These are phyloP conservation scores for Miltochrista miniata DNA, from an alignment of 2,888 invertebrate genomes.

Conservation along the genomic window DNA sequence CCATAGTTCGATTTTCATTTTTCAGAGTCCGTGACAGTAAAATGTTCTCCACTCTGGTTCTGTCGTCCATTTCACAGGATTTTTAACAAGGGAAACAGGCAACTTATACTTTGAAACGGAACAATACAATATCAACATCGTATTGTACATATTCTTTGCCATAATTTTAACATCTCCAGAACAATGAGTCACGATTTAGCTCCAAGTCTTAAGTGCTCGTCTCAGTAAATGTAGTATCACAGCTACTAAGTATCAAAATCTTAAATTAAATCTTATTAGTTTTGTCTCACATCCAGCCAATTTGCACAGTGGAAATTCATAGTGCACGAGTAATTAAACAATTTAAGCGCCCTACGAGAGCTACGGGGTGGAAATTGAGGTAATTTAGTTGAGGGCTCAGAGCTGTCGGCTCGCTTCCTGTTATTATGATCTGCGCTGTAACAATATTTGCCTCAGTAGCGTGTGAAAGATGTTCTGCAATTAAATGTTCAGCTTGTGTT, in stretches of 20 bases:
- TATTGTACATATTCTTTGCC: no score
- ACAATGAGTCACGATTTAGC: no score
- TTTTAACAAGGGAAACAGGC: no score
- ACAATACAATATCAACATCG: no score
- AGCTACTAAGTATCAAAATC: background rate
- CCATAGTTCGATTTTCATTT: no score
- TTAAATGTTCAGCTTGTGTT: conserved; percentile 5
- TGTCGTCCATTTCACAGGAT: no score
- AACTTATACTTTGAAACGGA: no score
- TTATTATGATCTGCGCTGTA: conserved; percentile 13
- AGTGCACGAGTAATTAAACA: conserved; percentile 18
- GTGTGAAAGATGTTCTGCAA: conserved; percentile 7
- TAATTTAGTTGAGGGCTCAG: conserved; percentile 10
- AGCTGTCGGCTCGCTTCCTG: conserved; percentile 10
- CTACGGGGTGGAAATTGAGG: conserved; percentile 11
- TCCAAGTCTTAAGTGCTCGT: background rate
- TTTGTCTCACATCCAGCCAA: conserved; percentile 10
- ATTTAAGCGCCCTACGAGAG: conserved; percentile 3
- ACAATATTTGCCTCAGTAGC: conserved; percentile 12
- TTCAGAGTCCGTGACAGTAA: no score
- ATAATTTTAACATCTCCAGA: no score
- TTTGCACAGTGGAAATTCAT: conserved; percentile 9
- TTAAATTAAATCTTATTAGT: conserved; percentile 3
- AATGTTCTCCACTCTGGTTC: no score
- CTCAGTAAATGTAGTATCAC: background rate